Conservation (phyloP, 2,113 vertebrate species). For the Antechinus flavipes region DNA sequence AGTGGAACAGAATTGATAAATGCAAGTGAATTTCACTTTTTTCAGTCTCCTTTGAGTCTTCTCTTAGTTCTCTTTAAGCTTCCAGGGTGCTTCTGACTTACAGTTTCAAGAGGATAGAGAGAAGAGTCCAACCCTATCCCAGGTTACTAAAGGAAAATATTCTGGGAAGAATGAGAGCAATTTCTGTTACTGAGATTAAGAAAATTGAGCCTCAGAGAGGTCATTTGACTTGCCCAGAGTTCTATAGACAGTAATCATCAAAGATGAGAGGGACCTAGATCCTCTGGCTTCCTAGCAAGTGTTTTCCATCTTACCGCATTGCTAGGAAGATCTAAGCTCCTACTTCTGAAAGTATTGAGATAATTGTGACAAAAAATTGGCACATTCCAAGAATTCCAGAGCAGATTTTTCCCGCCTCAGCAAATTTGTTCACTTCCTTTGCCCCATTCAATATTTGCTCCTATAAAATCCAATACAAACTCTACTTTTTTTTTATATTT, state of each 20-base stretch:
- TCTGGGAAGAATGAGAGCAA: not conserved
- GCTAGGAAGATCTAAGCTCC: not conserved
- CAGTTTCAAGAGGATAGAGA: not conserved
- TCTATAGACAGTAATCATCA: not conserved
- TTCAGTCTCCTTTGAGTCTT: not conserved
- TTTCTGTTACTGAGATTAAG: not conserved
- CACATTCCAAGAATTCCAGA: not conserved
- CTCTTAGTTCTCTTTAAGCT: not conserved
- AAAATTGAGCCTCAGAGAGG: not conserved
- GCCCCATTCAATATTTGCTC: not conserved
- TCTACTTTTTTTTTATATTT: not conserved
- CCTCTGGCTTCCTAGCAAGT: not conserved
- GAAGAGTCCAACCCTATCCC: not conserved
- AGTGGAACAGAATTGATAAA: not conserved
- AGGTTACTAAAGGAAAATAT: not conserved
- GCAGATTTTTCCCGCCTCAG: not conserved
- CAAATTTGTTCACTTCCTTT: not conserved
- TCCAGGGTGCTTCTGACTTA: not conserved
- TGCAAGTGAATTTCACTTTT: not conserved
- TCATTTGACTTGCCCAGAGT: not conserved
- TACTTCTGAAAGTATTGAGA: not conserved
- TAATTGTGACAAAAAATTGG: not conserved
- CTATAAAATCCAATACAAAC: not conserved
- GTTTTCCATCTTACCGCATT: not conserved
- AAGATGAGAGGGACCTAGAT: not conserved